Evolutionary conservation across 2,888 invertebrate species (phyloP).

Genomic region (Zonitis immaculata): DNA sequence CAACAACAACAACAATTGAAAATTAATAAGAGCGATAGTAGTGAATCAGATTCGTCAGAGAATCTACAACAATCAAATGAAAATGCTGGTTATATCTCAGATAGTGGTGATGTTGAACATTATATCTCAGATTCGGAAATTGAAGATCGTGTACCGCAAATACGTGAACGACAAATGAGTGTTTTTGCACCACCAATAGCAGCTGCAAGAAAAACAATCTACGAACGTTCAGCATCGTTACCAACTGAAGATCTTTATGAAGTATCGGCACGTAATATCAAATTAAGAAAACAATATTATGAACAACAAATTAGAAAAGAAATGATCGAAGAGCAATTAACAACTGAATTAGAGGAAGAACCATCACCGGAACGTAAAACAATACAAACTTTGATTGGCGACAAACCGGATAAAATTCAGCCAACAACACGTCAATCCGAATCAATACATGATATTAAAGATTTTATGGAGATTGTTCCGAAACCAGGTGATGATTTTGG

Average conservation of each 20-base stretch:
- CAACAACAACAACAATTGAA: too few relatives aligned
- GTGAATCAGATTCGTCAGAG: constrained; percentile 42
- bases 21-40: constrained; percentile 38
- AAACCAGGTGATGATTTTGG: background rate
- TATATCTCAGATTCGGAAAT: constrained; percentile 48
- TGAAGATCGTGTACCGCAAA: constrained; percentile 47
- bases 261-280: constrained; percentile 53
- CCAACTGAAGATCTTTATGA: constrained; percentile 52
- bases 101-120: constrained; percentile 47
- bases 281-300: constrained; percentile 55
- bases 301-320: constrained; percentile 60
- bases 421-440: constrained; percentile 16
- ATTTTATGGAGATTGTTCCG: constrained; percentile 24
- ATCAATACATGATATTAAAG: constrained; percentile 24
- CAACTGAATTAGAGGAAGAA: constrained; percentile 50
- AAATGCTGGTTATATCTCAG: constrained; percentile 47
- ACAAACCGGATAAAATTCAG: constrained; percentile 21
- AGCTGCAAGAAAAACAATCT: constrained; percentile 43
- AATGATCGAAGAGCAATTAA: constrained; percentile 52
- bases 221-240: constrained; percentile 51
- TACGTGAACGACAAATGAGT: constrained; percentile 47
- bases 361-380: constrained; percentile 51
- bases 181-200: constrained; percentile 43
- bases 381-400: constrained; percentile 23
- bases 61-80: constrained; percentile 38